phyloP scores from a whole-genome alignment of 2,888 invertebrate species.

The Ferdinandea cuprea region DNA sequence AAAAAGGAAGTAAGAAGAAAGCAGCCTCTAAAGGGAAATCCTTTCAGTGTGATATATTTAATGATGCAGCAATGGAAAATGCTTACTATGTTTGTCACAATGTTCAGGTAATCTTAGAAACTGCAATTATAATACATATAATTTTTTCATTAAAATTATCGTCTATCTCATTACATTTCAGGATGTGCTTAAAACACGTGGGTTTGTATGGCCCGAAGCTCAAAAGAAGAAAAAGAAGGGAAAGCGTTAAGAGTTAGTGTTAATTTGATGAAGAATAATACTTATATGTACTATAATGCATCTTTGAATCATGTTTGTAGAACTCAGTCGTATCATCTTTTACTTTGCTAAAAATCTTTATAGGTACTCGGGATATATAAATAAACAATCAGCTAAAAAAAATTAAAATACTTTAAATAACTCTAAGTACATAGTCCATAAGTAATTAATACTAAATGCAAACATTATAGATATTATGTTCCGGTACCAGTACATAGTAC shows the following conservation, averaged over 20 bases:
- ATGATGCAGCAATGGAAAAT: slow-evolving; percentile 96
- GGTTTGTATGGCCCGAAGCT: slow-evolving; percentile 94
- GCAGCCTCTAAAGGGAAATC: slow-evolving; percentile 84
- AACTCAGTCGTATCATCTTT: too few species aligned
- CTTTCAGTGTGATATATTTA: slow-evolving; percentile 92
- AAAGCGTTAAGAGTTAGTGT: slow-evolving; percentile 81
- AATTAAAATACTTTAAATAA: too few species aligned
- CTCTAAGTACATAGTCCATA: too few species aligned
- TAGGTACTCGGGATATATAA: too few species aligned
- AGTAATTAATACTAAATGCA: too few species aligned
- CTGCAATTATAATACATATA: background rate
- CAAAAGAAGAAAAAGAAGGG: slow-evolving; percentile 94
- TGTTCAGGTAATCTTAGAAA: slow-evolving; percentile 86
- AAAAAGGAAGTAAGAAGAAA: slow-evolving; percentile 83
- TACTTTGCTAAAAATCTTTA: too few species aligned
- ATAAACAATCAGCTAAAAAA: too few species aligned
- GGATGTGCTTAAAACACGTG: slow-evolving; percentile 92
- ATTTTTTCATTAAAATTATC: background rate
- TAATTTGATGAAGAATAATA: background rate
- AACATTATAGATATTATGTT: too few species aligned
- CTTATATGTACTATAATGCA: too few species aligned
- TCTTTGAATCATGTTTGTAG: too few species aligned
- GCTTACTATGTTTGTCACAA: slow-evolving; percentile 97
- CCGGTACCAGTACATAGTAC: too few species aligned
- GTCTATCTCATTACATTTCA: slow-evolving; percentile 81